Base-by-base conservation (phyloP, 2,113 vertebrate genomes). In the Gopherus flavomarginatus region DNA sequence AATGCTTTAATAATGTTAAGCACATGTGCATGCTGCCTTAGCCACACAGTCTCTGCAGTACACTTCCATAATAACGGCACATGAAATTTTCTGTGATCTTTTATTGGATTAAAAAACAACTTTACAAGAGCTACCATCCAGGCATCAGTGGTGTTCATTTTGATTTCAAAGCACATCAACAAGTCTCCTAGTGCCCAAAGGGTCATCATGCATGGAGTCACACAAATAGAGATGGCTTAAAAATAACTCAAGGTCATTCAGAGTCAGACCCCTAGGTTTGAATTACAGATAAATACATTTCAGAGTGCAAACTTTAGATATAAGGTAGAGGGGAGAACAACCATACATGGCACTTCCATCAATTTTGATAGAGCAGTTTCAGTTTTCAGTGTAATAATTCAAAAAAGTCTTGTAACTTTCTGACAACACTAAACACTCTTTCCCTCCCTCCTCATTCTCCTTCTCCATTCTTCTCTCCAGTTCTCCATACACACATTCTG, bases 111-210 rank as follows among this genome's bases (percentile, higher is more conserved):
- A 50, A 89, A 88, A 49, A 81, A 52, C 11, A 69, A 53, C 92
- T 92, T 90, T 95, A 19, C 86, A 92, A 49, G 10, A 94, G 14
- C n/a, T 94, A 54, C 35, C 31, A 80, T 27, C 35, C 5, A 7
- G 31, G 7, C 3, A 21, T 12, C 19, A 38, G 57, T 24, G 29
- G 11, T 38, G 35, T 81, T 89, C 54, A 83, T 93, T 94, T 94
- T 90, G 49, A 95, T 96, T 97, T 95, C 91, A 96, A 94, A 96
- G 86, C 95, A 96, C 85, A 91, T 90, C 57, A 84, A n/a, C 81
- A 38, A 78, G 89, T 85, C 85, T 91, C 90, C 93, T 86, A 87
- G 47, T 59, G 82, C 84, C 85, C 93, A 97, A 94, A 95, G 91
- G 82, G 86, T 96, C 96, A 97, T 94, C 85, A 83, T 65, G 50